Conservation (phyloP, 2,888 invertebrate species). For the Neoitamus cyanurus region DNA sequence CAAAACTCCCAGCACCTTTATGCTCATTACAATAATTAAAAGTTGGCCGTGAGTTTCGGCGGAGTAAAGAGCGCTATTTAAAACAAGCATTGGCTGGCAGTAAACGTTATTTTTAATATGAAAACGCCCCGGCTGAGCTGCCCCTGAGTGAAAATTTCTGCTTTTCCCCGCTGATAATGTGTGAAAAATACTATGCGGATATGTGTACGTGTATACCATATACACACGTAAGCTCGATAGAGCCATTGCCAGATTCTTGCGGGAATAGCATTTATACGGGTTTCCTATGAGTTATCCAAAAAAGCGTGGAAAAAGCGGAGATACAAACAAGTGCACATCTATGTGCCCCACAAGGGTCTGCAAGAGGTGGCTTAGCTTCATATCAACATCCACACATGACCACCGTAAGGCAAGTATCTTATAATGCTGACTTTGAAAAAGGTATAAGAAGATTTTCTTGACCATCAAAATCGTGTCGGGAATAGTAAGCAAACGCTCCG, state of each 20-base stretch:
- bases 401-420: slow-evolving; percentile 47
- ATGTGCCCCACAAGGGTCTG: not conserved
- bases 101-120: slow-evolving; percentile 7
- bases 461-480: slow-evolving; percentile 50
- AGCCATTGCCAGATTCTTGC: not conserved
- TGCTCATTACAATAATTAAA: slow-evolving; percentile 16
- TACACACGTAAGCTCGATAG: not conserved
- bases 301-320: slow-evolving; percentile 10
- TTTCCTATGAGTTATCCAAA: slow-evolving; percentile 21
- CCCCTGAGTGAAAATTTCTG: not conserved
- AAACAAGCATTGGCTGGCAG: not conserved
- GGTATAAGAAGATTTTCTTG: slow-evolving; percentile 51
- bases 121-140: not conserved
- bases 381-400: slow-evolving; percentile 44
- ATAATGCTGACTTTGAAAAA: slow-evolving; percentile 51
- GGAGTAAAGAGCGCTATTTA: not conserved
- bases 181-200: not conserved
- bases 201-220: too few relatives aligned
- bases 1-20: not conserved
- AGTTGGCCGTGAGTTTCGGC: not conserved
- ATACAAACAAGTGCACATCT: slow-evolving; percentile 37
- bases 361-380: slow-evolving; percentile 6
- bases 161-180: not conserved
- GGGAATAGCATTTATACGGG: slow-evolving; percentile 4
- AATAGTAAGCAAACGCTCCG: slow-evolving; percentile 45